Base-by-base conservation (phyloP, 1,140 invertebrate genomes). In the Micrasema minimum region DNA sequence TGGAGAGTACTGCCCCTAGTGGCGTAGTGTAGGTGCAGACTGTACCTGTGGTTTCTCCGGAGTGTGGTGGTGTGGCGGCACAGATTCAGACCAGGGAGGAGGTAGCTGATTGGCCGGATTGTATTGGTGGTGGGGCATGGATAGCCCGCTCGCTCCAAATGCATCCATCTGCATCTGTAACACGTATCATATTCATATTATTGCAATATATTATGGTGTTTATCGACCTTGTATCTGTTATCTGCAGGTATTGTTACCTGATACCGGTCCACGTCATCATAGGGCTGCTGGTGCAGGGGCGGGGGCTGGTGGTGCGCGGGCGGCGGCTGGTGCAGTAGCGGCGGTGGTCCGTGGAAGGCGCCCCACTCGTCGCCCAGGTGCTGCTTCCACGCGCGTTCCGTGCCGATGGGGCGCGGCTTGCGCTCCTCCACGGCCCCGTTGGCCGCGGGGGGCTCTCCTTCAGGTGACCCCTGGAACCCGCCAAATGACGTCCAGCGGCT, bases 331-430 rank as follows among this genome's bases (percentile, higher is more conserved):
- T 68, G 64, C 26, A 46, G 61, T 41, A 51, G 2, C 18, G 48
- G 35, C 2, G 53, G 35, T 22, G 57, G 55, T 18, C 38, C 61
- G 4, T 16, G 20, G 43, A 46, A 45, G 16, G 35, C 1, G 6
- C 26, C 37, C 50, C 65, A 66, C 22, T 66, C 65, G 2, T 14
- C 41, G 46, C 38, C 51, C 18, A 62, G 23, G 38, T 46, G 62
- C 38, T 75, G 70, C 48, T 72, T 72, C 70, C 69, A 75, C 2
- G 69, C 69, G 3, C 74, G 61, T 45, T 72, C 57, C 10, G 62
- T 66, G 11, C 70, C 74, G 22, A 75, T 75, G 12, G 74, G 74
- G 12, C 74, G 74, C n/a, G 74, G 74, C 38, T 71, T 71, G 46
- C 73, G 37, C 26, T 68, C 70, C 31, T 75, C 69, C 0, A 61